phyloP scores from a whole-genome alignment of 2,797 vertebrate species.

The Choloepus didactylus region DNA sequence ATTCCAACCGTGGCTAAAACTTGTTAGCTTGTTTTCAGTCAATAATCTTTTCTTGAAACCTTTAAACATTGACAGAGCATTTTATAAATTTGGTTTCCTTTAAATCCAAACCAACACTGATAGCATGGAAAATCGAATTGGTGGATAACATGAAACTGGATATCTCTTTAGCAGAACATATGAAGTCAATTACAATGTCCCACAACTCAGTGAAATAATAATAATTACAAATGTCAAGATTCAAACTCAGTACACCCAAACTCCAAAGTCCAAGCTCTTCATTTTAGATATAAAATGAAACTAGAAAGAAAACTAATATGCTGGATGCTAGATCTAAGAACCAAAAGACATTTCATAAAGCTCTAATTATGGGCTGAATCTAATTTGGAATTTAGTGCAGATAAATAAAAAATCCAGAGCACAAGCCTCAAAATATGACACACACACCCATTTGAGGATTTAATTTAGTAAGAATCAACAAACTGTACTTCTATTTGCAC shows the following conservation, averaged over 20 bases:
- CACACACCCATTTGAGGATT: not conserved
- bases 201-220: too few species aligned
- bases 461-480: conserved; percentile 25
- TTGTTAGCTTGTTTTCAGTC: not conserved
- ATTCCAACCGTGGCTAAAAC: not conserved
- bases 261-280: too few species aligned
- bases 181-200: too few species aligned
- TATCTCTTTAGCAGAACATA: too few species aligned
- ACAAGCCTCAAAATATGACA: conserved; percentile 5
- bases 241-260: too few species aligned
- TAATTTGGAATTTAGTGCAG: not conserved
- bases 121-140: conserved; percentile 32
- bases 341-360: conserved; percentile 6
- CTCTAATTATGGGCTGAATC: conserved; percentile 10
- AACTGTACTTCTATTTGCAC: not conserved
- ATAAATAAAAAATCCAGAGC: conserved; percentile 19
- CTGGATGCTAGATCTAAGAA: conserved; percentile 10
- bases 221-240: too few species aligned
- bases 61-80: not conserved
- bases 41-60: not conserved
- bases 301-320: not conserved
- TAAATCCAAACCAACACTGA: not conserved
- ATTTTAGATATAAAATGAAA: not conserved
- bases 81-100: not conserved
- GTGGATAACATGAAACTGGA: not conserved